Evolutionary conservation across 2,797 vertebrate species (phyloP).

Genomic region (Cyprinodon diabolis): DNA sequence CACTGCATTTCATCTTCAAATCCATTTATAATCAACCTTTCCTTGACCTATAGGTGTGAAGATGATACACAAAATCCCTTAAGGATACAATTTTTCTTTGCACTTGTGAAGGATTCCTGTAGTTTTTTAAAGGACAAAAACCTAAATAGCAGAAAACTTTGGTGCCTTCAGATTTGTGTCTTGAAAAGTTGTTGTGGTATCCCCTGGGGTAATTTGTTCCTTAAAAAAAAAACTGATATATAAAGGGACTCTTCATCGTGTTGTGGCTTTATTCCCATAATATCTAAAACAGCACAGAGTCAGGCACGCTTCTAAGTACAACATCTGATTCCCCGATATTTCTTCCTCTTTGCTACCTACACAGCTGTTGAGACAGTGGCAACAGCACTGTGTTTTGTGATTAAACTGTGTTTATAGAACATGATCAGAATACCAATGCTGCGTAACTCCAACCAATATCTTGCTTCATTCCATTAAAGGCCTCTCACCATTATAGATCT

Average conservation of each 20-base stretch:
- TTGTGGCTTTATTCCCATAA: background rate
- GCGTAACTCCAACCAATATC: slow-evolving; percentile 2
- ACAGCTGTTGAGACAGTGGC: background rate
- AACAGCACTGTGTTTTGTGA: background rate
- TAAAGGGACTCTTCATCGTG: background rate
- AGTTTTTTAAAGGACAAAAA: slow-evolving; percentile 12
- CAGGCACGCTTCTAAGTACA: background rate
- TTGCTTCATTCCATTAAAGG: background rate
- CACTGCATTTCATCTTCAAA: background rate
- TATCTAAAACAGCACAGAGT: slow-evolving; percentile 7
- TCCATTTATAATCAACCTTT: background rate
- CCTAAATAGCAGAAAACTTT: slow-evolving; percentile 5
- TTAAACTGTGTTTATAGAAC: slow-evolving; percentile 1
- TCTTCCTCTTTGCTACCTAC: background rate
- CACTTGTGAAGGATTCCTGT: background rate
- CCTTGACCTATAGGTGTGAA: slow-evolving; percentile 1
- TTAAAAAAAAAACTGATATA: slow-evolving; percentile 5
- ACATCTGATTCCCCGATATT: background rate
- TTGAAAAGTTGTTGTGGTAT: slow-evolving; percentile 9
- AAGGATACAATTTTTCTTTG: slow-evolving; percentile 6
- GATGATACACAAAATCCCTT: slow-evolving; percentile 5
- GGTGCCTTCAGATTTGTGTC: slow-evolving; percentile 8
- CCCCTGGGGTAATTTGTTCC: slow-evolving; percentile 12
- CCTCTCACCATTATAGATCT: background rate
- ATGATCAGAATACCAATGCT: slow-evolving; percentile 12